Evolutionary conservation across 2,797 vertebrate species (phyloP).

Genomic region (Anguilla megastoma): DNA sequence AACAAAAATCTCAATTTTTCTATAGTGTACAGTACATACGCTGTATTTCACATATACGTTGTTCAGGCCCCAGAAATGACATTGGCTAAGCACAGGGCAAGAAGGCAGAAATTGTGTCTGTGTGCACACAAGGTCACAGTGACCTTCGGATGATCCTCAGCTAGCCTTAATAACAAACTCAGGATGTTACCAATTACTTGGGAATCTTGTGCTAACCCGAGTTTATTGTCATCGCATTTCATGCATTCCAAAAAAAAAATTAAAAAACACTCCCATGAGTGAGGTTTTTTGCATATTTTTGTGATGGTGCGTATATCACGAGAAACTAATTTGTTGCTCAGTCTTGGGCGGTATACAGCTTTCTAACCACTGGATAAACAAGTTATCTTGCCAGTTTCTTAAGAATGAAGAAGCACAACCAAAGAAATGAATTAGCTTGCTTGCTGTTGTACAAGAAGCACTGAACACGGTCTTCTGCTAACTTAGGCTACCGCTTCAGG

Average conservation of each 20-base stretch:
- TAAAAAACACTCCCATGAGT: too few species aligned
- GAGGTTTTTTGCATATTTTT: too few species aligned
- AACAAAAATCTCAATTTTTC: not conserved
- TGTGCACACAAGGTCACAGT: not conserved
- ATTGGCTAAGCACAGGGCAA: constrained; percentile 55
- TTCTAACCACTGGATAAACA: not conserved
- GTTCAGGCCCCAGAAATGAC: constrained; percentile 50
- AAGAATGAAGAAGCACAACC: not conserved
- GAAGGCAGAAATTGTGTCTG: constrained; percentile 39
- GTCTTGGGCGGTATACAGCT: not conserved
- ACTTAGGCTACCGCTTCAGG: not conserved
- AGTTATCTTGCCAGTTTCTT: not conserved
- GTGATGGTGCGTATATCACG: not conserved
- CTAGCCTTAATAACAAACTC: not conserved
- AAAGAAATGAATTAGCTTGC: not conserved
- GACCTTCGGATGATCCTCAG: not conserved
- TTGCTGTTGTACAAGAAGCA: not conserved
- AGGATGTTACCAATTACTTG: not conserved
- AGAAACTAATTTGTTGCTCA: not conserved
- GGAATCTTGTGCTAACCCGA: not conserved
- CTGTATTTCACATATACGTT: constrained; percentile 32
- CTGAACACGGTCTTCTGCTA: not conserved
- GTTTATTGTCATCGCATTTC: not conserved
- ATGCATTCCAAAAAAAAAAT: not conserved
- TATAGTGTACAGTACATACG: constrained; percentile 11